Percentiles rank a stretch among this genome's conserved stretches.
These are phyloP conservation scores for Tinea pellionella DNA, from an alignment of 2,888 invertebrate genomes.

Conservation along the genomic window DNA sequence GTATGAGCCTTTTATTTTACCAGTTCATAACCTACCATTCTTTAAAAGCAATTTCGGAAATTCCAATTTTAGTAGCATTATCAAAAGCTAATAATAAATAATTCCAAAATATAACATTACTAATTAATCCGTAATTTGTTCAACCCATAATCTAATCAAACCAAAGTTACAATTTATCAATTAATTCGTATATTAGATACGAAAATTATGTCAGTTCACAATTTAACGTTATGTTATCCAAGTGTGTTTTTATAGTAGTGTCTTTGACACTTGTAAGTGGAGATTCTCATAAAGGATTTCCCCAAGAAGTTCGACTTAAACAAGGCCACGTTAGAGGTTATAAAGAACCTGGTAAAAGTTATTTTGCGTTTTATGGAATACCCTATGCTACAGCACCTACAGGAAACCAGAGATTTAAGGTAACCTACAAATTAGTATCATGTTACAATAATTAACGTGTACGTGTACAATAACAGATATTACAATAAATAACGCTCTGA, in stretches of 20 bases:
- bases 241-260: not conserved
- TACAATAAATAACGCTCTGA: too few species aligned
- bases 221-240: not conserved
- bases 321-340: constrained; percentile 13
- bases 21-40: too few species aligned
- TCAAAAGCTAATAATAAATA: too few species aligned
- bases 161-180: not conserved
- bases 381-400: constrained; percentile 43
- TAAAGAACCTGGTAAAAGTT: constrained; percentile 19
- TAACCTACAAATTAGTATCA: constrained; percentile 17
- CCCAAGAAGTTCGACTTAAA: not conserved
- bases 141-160: not conserved
- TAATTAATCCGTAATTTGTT: not conserved
- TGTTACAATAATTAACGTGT: too few species aligned
- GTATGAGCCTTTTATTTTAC: too few species aligned
- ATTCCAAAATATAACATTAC: too few species aligned
- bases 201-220: not conserved
- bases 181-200: not conserved
- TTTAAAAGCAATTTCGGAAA: too few species aligned
- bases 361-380: constrained; percentile 33
- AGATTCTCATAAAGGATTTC: not conserved
- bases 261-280: not conserved
- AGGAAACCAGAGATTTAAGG: constrained; percentile 33
- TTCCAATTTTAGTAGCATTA: too few species aligned
- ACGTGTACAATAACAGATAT: too few species aligned